These are phyloP conservation scores for Leptinotarsa defecta DNA, from an alignment of 1,140 invertebrate genomes.

Conservation along the genomic window DNA sequence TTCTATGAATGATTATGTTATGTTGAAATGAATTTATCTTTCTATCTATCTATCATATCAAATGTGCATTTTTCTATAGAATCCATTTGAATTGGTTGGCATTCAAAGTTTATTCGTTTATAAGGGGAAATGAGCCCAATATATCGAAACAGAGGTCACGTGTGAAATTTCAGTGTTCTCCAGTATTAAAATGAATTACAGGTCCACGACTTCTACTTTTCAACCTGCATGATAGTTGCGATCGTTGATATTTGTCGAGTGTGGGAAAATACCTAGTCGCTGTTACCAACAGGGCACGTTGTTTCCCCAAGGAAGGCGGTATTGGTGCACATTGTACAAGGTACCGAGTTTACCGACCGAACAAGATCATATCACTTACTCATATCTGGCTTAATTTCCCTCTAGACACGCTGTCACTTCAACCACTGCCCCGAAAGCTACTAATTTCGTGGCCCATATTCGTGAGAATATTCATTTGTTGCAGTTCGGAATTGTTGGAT, in stretches of 20 bases:
- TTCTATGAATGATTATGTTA: no score
- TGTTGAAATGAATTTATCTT: no score
- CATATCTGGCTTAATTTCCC: slow-evolving; percentile 43
- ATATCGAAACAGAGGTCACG: no score
- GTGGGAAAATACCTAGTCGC: slow-evolving; percentile 14
- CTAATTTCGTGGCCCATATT: slow-evolving; percentile 33
- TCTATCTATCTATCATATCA: no score
- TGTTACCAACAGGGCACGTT: slow-evolving; percentile 10
- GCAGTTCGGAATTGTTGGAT: neutral
- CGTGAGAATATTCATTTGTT: slow-evolving; percentile 26
- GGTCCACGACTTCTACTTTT: neutral
- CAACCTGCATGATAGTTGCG: neutral
- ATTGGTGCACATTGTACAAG: slow-evolving; percentile 18
- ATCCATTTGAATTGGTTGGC: no score
- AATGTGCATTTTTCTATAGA: no score
- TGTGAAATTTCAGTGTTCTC: no score
- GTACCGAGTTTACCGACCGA: slow-evolving; percentile 31
- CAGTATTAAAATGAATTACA: neutral
- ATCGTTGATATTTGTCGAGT: neutral
- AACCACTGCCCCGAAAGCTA: slow-evolving; percentile 35
- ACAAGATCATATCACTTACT: slow-evolving; percentile 38
- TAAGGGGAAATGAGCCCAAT: no score
- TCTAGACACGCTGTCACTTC: slow-evolving; percentile 41
- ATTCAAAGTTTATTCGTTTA: no score
- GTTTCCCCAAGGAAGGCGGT: slow-evolving; percentile 26